Conservation (phyloP, 2,888 invertebrate genomes). For the Meghimatium bilineatum region DNA sequence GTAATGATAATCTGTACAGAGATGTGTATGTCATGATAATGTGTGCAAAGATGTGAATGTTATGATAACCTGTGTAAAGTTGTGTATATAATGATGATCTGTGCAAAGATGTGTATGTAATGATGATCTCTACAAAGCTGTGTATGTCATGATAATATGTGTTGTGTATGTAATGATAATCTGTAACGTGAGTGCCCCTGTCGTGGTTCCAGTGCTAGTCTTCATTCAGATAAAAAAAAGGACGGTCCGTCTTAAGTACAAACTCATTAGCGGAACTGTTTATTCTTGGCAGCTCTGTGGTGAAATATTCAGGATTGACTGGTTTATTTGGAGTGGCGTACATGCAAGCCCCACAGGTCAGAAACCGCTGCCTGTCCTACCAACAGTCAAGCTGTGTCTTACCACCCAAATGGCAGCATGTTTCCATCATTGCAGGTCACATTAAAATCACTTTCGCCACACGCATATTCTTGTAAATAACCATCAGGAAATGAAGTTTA, state of each 20-base stretch:
- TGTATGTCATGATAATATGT: too few species aligned
- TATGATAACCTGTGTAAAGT: too few species aligned
- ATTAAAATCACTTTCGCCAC: constrained; percentile 12
- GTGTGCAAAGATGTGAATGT: too few species aligned
- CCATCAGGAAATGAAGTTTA: constrained; percentile 1
- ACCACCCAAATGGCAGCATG: constrained; percentile 22
- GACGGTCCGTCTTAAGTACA: background rate
- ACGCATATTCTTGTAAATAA: constrained; percentile 8
- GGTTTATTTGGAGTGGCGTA: constrained; percentile 34
- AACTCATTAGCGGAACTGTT: constrained; percentile 33
- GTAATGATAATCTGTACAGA: too few species aligned
- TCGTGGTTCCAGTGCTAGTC: background rate
- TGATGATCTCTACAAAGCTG: too few species aligned
- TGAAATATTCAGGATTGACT: constrained; percentile 6
- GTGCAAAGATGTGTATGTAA: too few species aligned
- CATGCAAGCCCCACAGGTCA: constrained; percentile 13
- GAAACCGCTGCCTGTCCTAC: background rate
- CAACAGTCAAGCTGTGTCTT: background rate
- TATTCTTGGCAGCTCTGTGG: background rate
- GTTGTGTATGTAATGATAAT: too few species aligned
- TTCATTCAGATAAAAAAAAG: background rate
- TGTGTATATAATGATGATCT: too few species aligned
- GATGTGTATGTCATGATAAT: too few species aligned
- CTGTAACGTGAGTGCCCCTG: too few species aligned
- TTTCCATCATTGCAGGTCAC: background rate